Conservation (phyloP, 2,888 invertebrate species). For the Marasmarcha lunaedactyla region DNA sequence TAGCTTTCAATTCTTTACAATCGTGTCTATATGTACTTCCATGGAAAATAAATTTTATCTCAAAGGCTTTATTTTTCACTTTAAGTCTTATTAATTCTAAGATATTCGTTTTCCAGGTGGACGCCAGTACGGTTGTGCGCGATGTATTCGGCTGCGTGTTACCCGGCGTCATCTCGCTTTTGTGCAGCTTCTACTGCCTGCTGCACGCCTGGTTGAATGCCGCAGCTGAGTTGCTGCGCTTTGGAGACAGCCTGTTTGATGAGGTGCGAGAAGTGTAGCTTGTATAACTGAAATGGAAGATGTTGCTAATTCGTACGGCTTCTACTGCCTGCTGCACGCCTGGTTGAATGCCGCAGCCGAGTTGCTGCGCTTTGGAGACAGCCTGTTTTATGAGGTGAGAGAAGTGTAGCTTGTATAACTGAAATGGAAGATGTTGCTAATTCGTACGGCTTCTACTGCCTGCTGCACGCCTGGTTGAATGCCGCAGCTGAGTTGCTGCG, state of each 20-base stretch:
- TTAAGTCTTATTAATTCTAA: too few relatives aligned
- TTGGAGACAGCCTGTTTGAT: conserved; percentile 83
- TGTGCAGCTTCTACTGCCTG: conserved; percentile 84
- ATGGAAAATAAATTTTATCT: too few relatives aligned
- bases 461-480: conserved; percentile 93
- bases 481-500: conserved; percentile 90
- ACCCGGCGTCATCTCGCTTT: conserved; percentile 77
- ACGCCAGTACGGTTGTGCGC: conserved; percentile 57
- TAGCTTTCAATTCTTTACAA: too few relatives aligned
- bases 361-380: conserved; percentile 88
- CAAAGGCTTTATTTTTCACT: too few relatives aligned
- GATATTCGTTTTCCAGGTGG: conserved; percentile 40
- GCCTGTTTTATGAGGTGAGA: conserved; percentile 74
- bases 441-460: conserved; percentile 81
- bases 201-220: conserved; percentile 94
- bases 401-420: too few relatives aligned
- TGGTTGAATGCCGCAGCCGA: conserved; percentile 95
- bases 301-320: conserved; percentile 74
- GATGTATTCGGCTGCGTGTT: conserved; percentile 80
- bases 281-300: too few relatives aligned
- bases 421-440: too few relatives aligned
- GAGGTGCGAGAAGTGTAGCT: too few relatives aligned
- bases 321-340: conserved; percentile 89
- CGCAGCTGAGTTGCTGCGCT: conserved; percentile 90
- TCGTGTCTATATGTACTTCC: too few relatives aligned